Conservation (phyloP, 2,888 invertebrate genomes). For the Dioctria linearis region DNA sequence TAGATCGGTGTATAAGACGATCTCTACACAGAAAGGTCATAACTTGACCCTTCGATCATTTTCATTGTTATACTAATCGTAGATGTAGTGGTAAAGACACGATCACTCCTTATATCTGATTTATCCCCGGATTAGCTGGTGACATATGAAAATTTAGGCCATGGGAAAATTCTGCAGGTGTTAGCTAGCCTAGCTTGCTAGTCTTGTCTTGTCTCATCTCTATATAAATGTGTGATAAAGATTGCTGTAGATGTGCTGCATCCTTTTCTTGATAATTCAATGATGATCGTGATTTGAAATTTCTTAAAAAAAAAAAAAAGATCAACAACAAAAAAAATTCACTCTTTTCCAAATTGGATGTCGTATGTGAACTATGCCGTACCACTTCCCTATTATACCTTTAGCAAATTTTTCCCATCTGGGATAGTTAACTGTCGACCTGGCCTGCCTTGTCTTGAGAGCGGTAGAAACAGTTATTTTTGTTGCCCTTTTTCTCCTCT, state of each 20-base stretch:
- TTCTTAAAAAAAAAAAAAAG: conserved; percentile 12
- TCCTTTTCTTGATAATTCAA: conserved; percentile 52
- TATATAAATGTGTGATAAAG: conserved; percentile 9
- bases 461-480: conserved; percentile 46
- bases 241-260: conserved; percentile 13
- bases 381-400: not conserved
- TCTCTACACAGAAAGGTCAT: conserved; percentile 5
- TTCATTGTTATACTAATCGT: conserved; percentile 28
- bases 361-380: conserved; percentile 22
- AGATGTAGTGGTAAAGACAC: conserved; percentile 27
- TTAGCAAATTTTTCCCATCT: conserved; percentile 27
- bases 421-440: not conserved
- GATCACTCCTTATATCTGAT: conserved; percentile 38
- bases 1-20: not conserved
- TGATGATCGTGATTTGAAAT: conserved; percentile 54
- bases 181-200: not conserved
- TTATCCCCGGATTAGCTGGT: conserved; percentile 46
- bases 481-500: conserved; percentile 44
- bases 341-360: conserved; percentile 45
- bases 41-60: conserved; percentile 52
- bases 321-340: not conserved
- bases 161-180: conserved; percentile 58
- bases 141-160: conserved; percentile 54
- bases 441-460: too few relatives aligned
- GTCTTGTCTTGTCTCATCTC: too few relatives aligned